Conservation (phyloP, 2,797 vertebrate species). For the Setipinna tenuifilis region DNA sequence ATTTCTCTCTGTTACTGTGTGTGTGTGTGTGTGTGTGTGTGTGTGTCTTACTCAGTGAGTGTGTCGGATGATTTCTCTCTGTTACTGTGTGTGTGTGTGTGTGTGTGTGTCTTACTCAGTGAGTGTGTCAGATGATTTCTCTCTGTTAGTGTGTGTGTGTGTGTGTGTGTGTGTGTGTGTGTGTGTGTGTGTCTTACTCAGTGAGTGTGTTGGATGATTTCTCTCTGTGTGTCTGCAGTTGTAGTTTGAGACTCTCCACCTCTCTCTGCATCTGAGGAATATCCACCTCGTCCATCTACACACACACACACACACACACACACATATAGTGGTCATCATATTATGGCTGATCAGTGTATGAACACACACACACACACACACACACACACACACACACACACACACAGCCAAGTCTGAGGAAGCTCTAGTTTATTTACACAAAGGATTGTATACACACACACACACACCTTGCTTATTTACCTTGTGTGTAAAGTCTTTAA, state of each 20-base stretch:
- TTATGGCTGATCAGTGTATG: no score
- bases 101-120: neutral
- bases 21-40: constrained; percentile 12
- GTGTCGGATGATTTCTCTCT: neutral
- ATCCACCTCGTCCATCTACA: constrained; percentile 90
- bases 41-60: neutral
- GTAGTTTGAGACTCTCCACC: constrained; percentile 93
- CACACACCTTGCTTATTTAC: no score
- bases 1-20: neutral
- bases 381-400: no score
- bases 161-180: constrained; percentile 17
- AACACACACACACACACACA: no score
- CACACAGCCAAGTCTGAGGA: no score
- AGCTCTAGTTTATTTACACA: no score
- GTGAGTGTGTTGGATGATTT: constrained; percentile 92
- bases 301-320: neutral
- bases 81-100: neutral
- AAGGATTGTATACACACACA: no score
- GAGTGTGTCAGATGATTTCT: neutral
- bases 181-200: constrained; percentile 79
- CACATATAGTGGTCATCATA: no score
- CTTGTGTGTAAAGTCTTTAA: no score
- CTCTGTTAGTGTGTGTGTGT: constrained; percentile 8
- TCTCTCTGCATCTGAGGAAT: constrained; percentile 92
- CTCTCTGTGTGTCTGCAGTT: constrained; percentile 91